phyloP scores from a whole-genome alignment of 2,113 vertebrate genomes.

The Azemiops feae region DNA sequence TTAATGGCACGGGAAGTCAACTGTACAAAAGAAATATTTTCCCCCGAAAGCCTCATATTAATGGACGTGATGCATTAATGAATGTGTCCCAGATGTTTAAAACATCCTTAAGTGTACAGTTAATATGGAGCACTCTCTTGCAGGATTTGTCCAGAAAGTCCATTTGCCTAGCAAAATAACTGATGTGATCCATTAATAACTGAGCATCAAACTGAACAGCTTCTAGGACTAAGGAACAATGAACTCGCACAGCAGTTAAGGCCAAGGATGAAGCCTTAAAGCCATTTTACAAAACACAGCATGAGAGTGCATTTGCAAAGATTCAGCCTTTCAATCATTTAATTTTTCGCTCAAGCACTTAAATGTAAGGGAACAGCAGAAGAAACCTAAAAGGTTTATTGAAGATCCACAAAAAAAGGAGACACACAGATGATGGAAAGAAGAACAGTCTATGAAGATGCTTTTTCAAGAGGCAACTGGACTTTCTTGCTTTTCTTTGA shows the following conservation, averaged over 20 bases:
- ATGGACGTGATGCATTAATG: accelerated
- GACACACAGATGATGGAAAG: not conserved
- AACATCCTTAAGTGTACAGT: not conserved
- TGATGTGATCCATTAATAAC: not conserved
- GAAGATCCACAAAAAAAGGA: not conserved
- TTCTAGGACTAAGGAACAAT: not conserved
- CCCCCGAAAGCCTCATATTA: accelerated
- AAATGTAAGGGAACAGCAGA: not conserved
- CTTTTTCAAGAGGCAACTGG: too few species aligned
- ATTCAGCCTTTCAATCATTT: not conserved
- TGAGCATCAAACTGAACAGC: not conserved
- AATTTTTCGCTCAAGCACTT: not conserved
- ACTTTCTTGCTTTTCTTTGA: too few species aligned
- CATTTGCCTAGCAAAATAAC: not conserved
- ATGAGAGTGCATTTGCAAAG: not conserved
- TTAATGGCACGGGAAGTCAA: constrained; percentile 46
- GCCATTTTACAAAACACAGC: not conserved
- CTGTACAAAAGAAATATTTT: not conserved
- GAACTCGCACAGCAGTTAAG: not conserved
- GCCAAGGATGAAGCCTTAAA: not conserved
- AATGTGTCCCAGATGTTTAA: not conserved
- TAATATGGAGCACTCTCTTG: not conserved
- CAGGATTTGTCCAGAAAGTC: not conserved
- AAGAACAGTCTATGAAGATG: not conserved
- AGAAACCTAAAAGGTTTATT: not conserved